Percentiles rank a stretch among this genome's conserved stretches.
Conservation (phyloP, 2,113 vertebrate species). For the Colius striatus region DNA sequence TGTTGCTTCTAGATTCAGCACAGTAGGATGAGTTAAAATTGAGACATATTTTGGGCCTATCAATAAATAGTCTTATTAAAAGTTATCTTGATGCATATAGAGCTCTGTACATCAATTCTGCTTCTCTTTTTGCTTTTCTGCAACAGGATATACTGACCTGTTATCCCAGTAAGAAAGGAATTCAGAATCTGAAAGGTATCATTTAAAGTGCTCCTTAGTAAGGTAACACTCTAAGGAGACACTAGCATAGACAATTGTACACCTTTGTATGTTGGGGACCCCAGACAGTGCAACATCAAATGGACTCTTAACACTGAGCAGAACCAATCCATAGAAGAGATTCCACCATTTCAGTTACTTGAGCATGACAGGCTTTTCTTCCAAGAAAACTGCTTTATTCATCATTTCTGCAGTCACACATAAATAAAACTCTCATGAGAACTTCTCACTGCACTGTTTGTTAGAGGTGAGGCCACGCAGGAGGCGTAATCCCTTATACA, state of each 20-base stretch:
- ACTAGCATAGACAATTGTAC: not conserved
- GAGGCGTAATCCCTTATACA: fast-evolving
- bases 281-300: not conserved
- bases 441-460: not conserved
- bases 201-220: not conserved
- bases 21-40: not conserved
- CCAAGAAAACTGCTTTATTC: not conserved
- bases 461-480: not conserved
- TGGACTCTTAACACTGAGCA: not conserved
- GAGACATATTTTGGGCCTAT: not conserved
- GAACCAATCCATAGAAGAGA: not conserved
- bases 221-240: not conserved
- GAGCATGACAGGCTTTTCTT: not conserved
- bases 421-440: not conserved
- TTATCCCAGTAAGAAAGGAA: not conserved
- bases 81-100: not conserved
- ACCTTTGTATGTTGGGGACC: not conserved
- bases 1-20: not conserved
- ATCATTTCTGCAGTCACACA: not conserved
- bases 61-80: not conserved
- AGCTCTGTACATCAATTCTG: not conserved
- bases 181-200: not conserved
- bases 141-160: not conserved
- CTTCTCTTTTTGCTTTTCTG: not conserved
- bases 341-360: not conserved